Evolutionary conservation across 1,140 invertebrate species (phyloP).

Genomic region (Whitmania pigra): DNA sequence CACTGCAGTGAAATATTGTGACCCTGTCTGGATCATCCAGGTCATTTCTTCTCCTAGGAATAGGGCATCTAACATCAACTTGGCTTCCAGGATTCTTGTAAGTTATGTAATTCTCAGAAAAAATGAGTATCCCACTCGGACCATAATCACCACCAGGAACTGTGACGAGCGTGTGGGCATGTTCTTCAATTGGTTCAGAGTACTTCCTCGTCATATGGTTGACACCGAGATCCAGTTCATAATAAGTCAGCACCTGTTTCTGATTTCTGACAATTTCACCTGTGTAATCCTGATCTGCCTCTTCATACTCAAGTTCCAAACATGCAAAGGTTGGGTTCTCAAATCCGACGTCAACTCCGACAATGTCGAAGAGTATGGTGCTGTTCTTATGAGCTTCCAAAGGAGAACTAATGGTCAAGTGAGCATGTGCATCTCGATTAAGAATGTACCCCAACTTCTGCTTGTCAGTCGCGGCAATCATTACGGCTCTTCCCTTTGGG

Average conservation of each 20-base stretch:
- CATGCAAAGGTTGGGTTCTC: slow-evolving; percentile 99
- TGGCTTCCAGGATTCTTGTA: slow-evolving; percentile 99
- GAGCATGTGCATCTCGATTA: slow-evolving; percentile 89
- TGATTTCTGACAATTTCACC: slow-evolving; percentile 89
- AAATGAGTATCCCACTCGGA: slow-evolving; percentile 93
- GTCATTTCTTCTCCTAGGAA: slow-evolving; percentile 89
- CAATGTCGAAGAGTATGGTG: slow-evolving; percentile 92
- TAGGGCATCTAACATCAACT: slow-evolving; percentile 97
- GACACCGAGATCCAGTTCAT: slow-evolving; percentile 90
- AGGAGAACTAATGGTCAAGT: slow-evolving; percentile 94
- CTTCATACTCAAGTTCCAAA: slow-evolving; percentile 98
- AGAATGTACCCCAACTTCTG: slow-evolving; percentile 97
- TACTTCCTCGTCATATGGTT: slow-evolving; percentile 60
- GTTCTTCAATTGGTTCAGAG: too few relatives aligned
- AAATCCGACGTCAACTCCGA: slow-evolving; percentile 96
- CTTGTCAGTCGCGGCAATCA: slow-evolving; percentile 98
- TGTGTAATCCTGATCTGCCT: slow-evolving; percentile 84
- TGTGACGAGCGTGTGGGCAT: too few relatives aligned
- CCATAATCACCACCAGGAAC: slow-evolving; percentile 82
- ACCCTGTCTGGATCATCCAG: slow-evolving; percentile 97
- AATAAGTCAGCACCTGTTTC: slow-evolving; percentile 93
- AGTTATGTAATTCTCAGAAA: slow-evolving; percentile 97
- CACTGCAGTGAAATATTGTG: slow-evolving; percentile 98
- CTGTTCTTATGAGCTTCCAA: slow-evolving; percentile 99
- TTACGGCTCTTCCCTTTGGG: slow-evolving; percentile 95